Conservation (phyloP, 2,113 vertebrate genomes). For the Campylomormyrus tamandua region DNA sequence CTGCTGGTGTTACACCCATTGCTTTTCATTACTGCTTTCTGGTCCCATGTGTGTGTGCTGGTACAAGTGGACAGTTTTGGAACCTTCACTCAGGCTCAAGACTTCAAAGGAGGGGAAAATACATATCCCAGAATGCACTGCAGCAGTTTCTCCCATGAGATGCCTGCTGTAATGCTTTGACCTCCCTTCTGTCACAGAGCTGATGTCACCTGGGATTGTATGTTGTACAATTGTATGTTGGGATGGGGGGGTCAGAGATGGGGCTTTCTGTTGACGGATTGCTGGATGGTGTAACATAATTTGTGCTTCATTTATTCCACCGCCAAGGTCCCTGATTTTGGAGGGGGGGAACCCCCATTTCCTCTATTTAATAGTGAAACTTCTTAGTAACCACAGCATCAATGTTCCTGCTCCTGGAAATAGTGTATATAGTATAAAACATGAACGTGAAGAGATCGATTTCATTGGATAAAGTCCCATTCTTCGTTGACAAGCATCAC, state of each 20-base stretch:
- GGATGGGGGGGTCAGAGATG: neutral
- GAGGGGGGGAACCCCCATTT: neutral
- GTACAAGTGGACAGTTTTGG: neutral
- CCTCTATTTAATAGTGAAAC: neutral
- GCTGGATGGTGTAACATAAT: neutral
- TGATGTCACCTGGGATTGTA: neutral
- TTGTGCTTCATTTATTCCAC: neutral
- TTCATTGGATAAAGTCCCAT: neutral
- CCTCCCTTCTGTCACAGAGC: neutral
- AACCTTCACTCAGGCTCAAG: neutral
- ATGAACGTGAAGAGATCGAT: neutral
- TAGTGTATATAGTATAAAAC: neutral
- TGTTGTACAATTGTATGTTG: neutral
- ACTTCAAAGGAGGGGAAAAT: neutral
- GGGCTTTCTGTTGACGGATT: neutral
- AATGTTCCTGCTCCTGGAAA: neutral
- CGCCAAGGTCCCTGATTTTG: neutral
- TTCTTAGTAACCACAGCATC: neutral
- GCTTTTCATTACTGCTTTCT: constrained; percentile 22
- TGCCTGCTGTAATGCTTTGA: neutral
- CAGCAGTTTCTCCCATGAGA: neutral
- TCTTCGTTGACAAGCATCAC: neutral
- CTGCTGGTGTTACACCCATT: neutral
- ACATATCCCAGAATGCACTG: neutral
- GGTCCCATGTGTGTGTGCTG: constrained; percentile 1